These are phyloP conservation scores for Poeciliopsis turrubarensis DNA, from an alignment of 2,113 vertebrate genomes.

Conservation along the genomic window DNA sequence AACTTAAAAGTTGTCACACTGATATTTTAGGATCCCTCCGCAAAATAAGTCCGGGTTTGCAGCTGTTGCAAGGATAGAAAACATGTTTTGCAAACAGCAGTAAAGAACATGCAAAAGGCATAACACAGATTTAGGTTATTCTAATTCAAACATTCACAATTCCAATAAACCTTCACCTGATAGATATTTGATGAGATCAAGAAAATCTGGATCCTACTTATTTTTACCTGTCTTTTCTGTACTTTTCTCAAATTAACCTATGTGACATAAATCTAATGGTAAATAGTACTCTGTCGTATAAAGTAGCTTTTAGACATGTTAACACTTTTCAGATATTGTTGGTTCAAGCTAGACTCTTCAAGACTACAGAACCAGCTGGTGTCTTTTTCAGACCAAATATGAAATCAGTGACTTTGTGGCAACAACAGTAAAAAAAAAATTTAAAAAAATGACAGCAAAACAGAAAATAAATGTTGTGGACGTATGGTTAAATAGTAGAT, in stretches of 20 bases:
- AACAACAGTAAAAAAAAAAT: not conserved
- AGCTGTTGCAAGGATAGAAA: no score
- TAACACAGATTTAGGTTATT: no score
- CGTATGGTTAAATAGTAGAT: not conserved
- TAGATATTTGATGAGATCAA: not conserved
- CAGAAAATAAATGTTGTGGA: not conserved
- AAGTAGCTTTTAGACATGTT: not conserved
- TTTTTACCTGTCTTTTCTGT: not conserved
- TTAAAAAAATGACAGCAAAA: not conserved
- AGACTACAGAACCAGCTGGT: not conserved
- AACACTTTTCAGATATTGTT: not conserved
- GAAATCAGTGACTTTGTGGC: not conserved
- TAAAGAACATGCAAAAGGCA: no score
- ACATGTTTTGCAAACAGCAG: no score
- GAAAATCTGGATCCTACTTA: not conserved
- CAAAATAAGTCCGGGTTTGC: no score
- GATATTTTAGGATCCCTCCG: no score
- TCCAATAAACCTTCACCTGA: no score
- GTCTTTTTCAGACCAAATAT: not conserved
- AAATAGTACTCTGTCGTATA: not conserved
- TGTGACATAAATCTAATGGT: not conserved
- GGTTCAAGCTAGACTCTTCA: not conserved
- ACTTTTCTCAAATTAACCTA: not conserved
- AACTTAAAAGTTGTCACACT: no score
- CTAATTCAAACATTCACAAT: no score